phyloP scores from a whole-genome alignment of 92 coral and sea anemone species.

The Actinostola sp. region DNA sequence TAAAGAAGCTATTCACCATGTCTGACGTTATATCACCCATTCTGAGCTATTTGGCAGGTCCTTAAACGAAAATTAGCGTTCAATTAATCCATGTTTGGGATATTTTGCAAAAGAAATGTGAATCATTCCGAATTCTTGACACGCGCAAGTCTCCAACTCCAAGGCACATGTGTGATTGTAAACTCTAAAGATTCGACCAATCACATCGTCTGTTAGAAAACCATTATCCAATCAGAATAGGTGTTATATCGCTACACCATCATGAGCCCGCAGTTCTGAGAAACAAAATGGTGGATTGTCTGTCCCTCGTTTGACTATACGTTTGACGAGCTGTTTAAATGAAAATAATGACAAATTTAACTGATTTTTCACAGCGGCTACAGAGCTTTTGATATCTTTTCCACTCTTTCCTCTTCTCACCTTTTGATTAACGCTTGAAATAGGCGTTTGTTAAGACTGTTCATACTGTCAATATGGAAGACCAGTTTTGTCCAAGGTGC shows the following conservation, averaged over 20 bases:
- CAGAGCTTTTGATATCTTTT: not conserved
- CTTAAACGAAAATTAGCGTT: not conserved
- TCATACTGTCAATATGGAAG: slow-evolving; percentile 61
- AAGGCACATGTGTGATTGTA: slow-evolving; percentile 6
- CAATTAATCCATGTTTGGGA: slow-evolving; percentile 4
- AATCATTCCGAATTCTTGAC: too few species aligned
- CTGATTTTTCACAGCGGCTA: too few species aligned
- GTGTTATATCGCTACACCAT: slow-evolving; percentile 3
- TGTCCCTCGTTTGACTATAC: not conserved
- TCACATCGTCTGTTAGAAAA: slow-evolving; percentile 30
- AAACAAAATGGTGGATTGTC: slow-evolving; percentile 14
- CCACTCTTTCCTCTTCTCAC: not conserved
- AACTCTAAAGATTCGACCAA: slow-evolving; percentile 20
- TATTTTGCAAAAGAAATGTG: not conserved
- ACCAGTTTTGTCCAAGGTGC: slow-evolving; percentile 94
- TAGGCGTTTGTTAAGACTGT: too few species aligned
- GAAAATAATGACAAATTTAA: too few species aligned
- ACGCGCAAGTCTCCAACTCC: not conserved
- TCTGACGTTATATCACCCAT: slow-evolving; percentile 85
- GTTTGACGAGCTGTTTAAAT: too few species aligned
- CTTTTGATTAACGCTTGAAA: not conserved
- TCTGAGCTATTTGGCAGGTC: not conserved
- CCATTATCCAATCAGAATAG: slow-evolving; percentile 36
- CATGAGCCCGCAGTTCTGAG: slow-evolving; percentile 49
- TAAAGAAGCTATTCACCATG: slow-evolving; percentile 82